Percentiles rank a stretch among this genome's conserved stretches.
These are phyloP conservation scores for Styela clava DNA, from an alignment of 23 tunicate species.

Conservation along the genomic window DNA sequence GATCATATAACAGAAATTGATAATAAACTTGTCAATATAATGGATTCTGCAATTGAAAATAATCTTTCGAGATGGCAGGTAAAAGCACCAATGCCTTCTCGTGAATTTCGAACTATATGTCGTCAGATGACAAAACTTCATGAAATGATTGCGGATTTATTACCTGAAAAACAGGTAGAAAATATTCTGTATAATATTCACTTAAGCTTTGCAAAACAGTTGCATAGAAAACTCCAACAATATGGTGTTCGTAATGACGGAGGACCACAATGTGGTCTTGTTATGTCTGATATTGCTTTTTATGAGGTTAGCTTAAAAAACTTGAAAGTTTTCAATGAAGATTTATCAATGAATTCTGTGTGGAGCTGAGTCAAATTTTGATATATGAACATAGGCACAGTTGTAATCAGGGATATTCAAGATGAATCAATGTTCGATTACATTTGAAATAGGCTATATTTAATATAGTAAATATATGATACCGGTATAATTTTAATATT, in stretches of 20 bases:
- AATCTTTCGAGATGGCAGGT: slow-evolving; percentile 75
- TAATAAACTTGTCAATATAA: slow-evolving; percentile 53
- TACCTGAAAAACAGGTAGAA: slow-evolving; percentile 57
- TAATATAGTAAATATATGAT: too few relatives aligned
- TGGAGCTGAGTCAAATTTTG: too few relatives aligned
- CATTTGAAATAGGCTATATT: too few relatives aligned
- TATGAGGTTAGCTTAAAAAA: slow-evolving; percentile 44
- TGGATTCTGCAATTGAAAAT: slow-evolving; percentile 46
- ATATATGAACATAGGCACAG: too few relatives aligned
- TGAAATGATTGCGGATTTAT: slow-evolving; percentile 51
- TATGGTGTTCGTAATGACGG: slow-evolving; percentile 63
- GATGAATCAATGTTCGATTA: too few relatives aligned
- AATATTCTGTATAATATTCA: slow-evolving; percentile 36
- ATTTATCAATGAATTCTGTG: slow-evolving; percentile 46
- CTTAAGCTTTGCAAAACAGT: slow-evolving; percentile 20
- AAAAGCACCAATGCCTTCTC: slow-evolving; percentile 87
- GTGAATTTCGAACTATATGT: slow-evolving; percentile 48
- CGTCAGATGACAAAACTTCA: slow-evolving; percentile 72
- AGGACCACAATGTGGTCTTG: slow-evolving; percentile 85
- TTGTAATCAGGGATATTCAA: too few relatives aligned
- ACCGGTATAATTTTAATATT: too few relatives aligned
- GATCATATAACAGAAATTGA: slow-evolving; percentile 74
- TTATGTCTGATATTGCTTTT: slow-evolving; percentile 68
- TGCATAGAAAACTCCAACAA: slow-evolving; percentile 22
- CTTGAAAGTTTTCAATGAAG: slow-evolving; percentile 37